Conservation (phyloP, 2,797 vertebrate species). For the Rhinatrema bivittatum region DNA sequence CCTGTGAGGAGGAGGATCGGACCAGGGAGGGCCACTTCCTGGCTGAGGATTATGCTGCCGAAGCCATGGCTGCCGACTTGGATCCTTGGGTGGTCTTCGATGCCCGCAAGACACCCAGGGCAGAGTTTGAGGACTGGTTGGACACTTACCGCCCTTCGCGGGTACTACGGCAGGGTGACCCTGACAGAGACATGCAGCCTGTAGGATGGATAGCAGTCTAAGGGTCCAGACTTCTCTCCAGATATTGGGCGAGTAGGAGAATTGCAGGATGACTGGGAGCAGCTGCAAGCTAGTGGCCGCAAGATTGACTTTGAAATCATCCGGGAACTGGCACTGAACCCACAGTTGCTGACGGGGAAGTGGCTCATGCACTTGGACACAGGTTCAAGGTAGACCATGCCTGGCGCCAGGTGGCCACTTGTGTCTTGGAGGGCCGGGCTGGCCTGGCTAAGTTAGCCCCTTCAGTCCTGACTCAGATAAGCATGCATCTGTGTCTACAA, state of each 20-base stretch:
- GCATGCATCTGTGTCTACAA: slow-evolving; percentile 82
- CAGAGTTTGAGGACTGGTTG: slow-evolving; percentile 76
- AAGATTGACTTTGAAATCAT: slow-evolving; percentile 64
- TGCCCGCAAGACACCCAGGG: slow-evolving; percentile 61
- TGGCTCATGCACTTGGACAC: slow-evolving; percentile 82
- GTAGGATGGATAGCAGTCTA: slow-evolving; percentile 78
- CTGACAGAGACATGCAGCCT: slow-evolving; percentile 38
- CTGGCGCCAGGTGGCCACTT: slow-evolving; percentile 76
- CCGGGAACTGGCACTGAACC: slow-evolving; percentile 78
- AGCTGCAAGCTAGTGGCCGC: slow-evolving; percentile 61
- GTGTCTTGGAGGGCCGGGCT: slow-evolving; percentile 67
- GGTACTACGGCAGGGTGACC: slow-evolving; percentile 64
- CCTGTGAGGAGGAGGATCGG: slow-evolving; percentile 27
- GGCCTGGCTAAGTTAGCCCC: slow-evolving; percentile 67
- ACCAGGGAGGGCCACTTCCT: slow-evolving; percentile 35
- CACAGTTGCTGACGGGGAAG: slow-evolving; percentile 71
- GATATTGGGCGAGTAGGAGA: slow-evolving; percentile 47
- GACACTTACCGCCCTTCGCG: slow-evolving; percentile 78
- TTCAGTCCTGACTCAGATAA: slow-evolving; percentile 46
- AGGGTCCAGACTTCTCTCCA: slow-evolving; percentile 51
- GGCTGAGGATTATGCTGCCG: slow-evolving; percentile 69
- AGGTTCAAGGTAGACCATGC: slow-evolving; percentile 86
- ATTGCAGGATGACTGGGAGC: slow-evolving; percentile 80
- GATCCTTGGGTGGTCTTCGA: slow-evolving; percentile 85
- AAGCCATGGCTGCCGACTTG: slow-evolving; percentile 85